Evolutionary conservation across 2,888 invertebrate genomes (phyloP).

Genomic region (Bembecia ichneumoniformis): DNA sequence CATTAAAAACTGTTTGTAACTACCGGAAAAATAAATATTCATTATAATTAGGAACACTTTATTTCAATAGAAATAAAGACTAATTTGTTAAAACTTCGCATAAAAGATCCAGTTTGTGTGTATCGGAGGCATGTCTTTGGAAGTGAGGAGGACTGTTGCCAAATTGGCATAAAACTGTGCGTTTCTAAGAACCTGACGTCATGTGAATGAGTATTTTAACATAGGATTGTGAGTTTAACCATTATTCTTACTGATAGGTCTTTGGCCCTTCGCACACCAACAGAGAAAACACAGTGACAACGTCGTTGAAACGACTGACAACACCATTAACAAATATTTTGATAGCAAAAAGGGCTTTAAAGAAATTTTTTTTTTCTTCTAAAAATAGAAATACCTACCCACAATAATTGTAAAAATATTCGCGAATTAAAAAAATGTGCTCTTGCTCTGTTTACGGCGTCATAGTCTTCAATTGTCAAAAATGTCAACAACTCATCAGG

Average conservation of each 20-base stretch:
- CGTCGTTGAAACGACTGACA: neutral
- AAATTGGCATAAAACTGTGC: slow-evolving; percentile 18
- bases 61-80: too few species aligned
- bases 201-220: neutral
- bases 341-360: neutral
- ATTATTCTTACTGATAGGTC: neutral
- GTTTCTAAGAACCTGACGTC: slow-evolving; percentile 13
- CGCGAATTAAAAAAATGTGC: too few species aligned
- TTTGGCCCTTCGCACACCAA: neutral
- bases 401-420: too few species aligned
- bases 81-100: too few species aligned
- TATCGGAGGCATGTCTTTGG: neutral
- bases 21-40: too few species aligned
- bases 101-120: too few species aligned
- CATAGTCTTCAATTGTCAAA: too few species aligned
- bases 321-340: neutral
- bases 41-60: too few species aligned
- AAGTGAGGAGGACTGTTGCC: neutral
- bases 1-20: neutral
- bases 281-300: neutral
- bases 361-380: too few species aligned
- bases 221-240: neutral
- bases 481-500: too few species aligned
- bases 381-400: too few species aligned
- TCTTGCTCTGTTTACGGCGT: too few species aligned